Evolutionary conservation across 2,797 vertebrate species (phyloP).

Genomic region (Lepilemur septentrionalis): DNA sequence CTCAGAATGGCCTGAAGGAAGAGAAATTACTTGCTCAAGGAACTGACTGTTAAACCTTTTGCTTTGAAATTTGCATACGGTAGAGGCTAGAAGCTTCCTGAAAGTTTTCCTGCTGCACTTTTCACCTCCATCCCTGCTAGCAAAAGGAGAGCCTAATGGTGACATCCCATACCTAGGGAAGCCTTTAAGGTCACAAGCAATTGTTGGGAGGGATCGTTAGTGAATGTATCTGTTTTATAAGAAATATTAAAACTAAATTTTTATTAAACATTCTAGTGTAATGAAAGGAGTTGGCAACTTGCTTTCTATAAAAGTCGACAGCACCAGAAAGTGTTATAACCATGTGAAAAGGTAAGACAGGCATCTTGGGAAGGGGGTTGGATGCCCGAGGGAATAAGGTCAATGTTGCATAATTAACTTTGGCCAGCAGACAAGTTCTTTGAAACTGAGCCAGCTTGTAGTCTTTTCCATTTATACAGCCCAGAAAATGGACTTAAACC

Average conservation of each 20-base stretch:
- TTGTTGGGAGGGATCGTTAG: neutral
- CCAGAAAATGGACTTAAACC: neutral
- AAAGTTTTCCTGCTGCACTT: neutral
- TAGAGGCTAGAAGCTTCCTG: neutral
- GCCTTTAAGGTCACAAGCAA: neutral
- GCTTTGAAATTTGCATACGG: neutral
- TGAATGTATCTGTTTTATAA: neutral
- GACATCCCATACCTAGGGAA: neutral
- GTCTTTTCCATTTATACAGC: neutral
- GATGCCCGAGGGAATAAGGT: neutral
- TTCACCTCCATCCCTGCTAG: neutral
- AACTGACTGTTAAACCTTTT: neutral
- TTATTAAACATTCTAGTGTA: neutral
- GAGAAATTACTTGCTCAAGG: conserved; percentile 24
- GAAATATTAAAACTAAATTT: neutral
- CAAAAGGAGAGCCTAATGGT: neutral
- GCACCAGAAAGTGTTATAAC: neutral
- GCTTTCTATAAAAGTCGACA: neutral
- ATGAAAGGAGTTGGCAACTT: neutral
- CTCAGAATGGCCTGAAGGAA: neutral
- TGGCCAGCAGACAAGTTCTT: neutral
- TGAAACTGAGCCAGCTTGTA: neutral
- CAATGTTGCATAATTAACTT: neutral
- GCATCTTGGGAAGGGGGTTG: neutral
- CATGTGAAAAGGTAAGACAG: neutral